Evolutionary conservation across 2,113 vertebrate genomes (phyloP).

Genomic region (Mesitornis unicolor): DNA sequence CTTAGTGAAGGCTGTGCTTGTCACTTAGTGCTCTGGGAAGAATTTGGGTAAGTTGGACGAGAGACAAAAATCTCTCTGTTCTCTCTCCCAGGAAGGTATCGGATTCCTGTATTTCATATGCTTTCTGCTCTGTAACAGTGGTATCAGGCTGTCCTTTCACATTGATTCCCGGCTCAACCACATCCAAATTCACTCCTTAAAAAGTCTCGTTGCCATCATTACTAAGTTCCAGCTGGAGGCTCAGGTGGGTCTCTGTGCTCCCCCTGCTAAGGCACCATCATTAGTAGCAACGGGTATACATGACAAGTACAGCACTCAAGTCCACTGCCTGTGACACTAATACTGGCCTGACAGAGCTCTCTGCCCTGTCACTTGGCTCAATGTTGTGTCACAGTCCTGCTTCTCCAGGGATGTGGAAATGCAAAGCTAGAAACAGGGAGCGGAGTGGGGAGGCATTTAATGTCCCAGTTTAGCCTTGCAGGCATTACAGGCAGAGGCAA

Average conservation of each 20-base stretch:
- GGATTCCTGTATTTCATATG: neutral
- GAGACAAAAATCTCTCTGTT: neutral
- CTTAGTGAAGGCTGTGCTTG: neutral
- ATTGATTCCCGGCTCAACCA: neutral
- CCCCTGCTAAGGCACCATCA: neutral
- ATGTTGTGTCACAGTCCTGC: neutral
- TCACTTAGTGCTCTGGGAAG: neutral
- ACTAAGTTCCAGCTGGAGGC: neutral
- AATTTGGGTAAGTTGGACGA: neutral
- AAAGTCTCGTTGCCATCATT: neutral
- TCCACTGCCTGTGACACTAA: neutral
- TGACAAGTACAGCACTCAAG: neutral
- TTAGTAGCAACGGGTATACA: neutral
- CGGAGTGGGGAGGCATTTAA: neutral
- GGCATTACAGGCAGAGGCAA: neutral
- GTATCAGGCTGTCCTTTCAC: neutral
- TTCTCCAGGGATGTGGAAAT: neutral
- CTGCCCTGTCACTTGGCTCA: fast-evolving
- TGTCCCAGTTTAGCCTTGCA: neutral
- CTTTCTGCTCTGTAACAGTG: neutral
- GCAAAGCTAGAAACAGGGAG: neutral
- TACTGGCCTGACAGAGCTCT: neutral
- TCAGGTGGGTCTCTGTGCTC: neutral
- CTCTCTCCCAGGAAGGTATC: neutral
- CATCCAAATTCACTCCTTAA: neutral